Percentiles rank a stretch among this genome's conserved stretches.
phyloP scores from a whole-genome alignment of 2,888 invertebrate species.

The Luperina nickerlii region DNA sequence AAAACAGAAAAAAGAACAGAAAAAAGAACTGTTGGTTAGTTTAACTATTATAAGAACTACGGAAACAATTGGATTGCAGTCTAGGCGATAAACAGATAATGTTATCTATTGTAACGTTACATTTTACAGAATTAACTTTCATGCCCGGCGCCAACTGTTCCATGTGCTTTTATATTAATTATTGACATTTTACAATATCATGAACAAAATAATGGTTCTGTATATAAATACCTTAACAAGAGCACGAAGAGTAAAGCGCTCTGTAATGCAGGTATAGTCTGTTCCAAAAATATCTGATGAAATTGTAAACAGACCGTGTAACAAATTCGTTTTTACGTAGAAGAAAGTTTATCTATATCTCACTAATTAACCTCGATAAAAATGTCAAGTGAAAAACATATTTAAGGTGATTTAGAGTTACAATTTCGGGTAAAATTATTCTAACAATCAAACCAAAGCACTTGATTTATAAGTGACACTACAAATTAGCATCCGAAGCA shows the following conservation, averaged over 20 bases:
- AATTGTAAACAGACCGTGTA: background rate
- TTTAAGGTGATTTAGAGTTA: background rate
- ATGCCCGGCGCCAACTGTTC: background rate
- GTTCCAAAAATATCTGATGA: background rate
- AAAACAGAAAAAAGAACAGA: background rate
- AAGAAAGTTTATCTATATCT: background rate
- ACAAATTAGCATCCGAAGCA: background rate
- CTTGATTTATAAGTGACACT: background rate
- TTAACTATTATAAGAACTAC: background rate
- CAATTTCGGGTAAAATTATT: background rate
- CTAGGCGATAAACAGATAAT: background rate
- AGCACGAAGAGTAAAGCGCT: background rate
- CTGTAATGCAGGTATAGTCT: background rate
- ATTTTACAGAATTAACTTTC: background rate
- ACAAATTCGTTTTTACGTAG: background rate
- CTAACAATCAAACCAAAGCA: background rate
- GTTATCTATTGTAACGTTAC: background rate
- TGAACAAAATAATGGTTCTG: background rate
- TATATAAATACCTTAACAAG: background rate
- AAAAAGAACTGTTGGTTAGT: background rate
- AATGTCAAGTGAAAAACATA: background rate
- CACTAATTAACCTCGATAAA: background rate
- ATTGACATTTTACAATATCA: background rate
- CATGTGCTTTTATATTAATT: background rate
- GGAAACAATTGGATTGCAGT: constrained; percentile 4